A percentile compares a stretch with the other conserved stretches of the same genome.
Conservation (phyloP, 2,888 invertebrate genomes). For the Phania funesta region DNA sequence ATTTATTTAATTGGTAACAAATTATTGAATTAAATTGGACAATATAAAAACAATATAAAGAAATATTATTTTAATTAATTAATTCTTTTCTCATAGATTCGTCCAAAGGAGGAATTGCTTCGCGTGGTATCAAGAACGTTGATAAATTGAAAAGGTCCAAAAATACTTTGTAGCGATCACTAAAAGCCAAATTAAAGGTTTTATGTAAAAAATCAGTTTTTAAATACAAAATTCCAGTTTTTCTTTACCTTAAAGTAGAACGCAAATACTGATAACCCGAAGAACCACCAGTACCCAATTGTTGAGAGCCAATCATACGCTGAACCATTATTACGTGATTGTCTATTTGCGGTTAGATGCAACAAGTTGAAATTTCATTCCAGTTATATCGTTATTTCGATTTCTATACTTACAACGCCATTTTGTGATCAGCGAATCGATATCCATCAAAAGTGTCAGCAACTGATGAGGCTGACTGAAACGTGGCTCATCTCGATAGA, state of each 20-base stretch:
- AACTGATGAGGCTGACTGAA: conserved; percentile 99
- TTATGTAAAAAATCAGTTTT: background rate
- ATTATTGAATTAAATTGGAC: background rate
- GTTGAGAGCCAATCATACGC: conserved; percentile 98
- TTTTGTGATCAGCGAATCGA: conserved; percentile 98
- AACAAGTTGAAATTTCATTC: background rate
- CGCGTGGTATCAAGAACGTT: conserved; percentile 95
- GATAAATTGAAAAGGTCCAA: conserved; percentile 98
- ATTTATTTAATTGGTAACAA: background rate
- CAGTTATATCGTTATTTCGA: background rate
- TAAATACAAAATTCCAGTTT: background rate
- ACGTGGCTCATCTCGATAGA: conserved; percentile 97
- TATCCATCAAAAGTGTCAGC: conserved; percentile 96
- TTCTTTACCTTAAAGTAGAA: conserved; percentile 92
- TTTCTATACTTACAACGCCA: conserved; percentile 92
- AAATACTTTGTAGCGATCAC: conserved; percentile 99
- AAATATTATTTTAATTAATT: conserved; percentile 68
- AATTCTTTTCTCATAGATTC: conserved; percentile 84
- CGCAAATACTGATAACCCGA: conserved; percentile 98
- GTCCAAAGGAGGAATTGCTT: conserved; percentile 93
- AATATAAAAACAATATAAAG: background rate
- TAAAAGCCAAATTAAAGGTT: no score
- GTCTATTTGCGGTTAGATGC: conserved; percentile 82
- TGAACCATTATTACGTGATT: conserved; percentile 99
- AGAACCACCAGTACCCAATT: conserved; percentile 97